phyloP scores from a whole-genome alignment of 2,797 vertebrate species.

The Clarias platycephalus region DNA sequence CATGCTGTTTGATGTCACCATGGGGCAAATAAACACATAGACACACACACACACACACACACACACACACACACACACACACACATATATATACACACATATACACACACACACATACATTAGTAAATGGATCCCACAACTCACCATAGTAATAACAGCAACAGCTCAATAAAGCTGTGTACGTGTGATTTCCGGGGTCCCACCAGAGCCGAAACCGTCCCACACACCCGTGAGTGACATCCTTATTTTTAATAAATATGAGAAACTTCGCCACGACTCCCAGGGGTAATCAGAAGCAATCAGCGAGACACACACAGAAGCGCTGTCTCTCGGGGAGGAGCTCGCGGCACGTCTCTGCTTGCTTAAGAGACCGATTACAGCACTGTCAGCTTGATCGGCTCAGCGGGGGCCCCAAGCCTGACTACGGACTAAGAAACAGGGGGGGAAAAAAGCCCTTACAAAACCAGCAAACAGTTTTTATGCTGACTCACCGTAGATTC shows the following conservation, averaged over 20 bases:
- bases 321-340: slow-evolving; percentile 42
- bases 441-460: slow-evolving; percentile 15
- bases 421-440: slow-evolving; percentile 28
- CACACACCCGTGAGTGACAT: slow-evolving; percentile 14
- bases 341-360: slow-evolving; percentile 53
- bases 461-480: slow-evolving; percentile 29
- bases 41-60: slow-evolving; percentile 25
- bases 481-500: slow-evolving; percentile 4
- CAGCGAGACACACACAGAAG: slow-evolving; percentile 49
- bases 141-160: slow-evolving; percentile 40
- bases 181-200: slow-evolving; percentile 12
- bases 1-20: slow-evolving; percentile 43
- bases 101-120: slow-evolving; percentile 14
- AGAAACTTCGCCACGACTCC: slow-evolving; percentile 39
- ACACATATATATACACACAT: slow-evolving; percentile 13
- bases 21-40: slow-evolving; percentile 31
- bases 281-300: slow-evolving; percentile 55
- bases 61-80: slow-evolving; percentile 33
- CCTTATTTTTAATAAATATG: slow-evolving; percentile 49
- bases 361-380: slow-evolving; percentile 58
- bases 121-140: slow-evolving; percentile 37
- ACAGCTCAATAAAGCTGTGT: slow-evolving; percentile 43
- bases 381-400: slow-evolving; percentile 49
- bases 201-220: slow-evolving; percentile 19
- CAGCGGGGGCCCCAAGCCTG: slow-evolving; percentile 47